These are phyloP conservation scores for Nebria brevicollis DNA, from an alignment of 2,888 invertebrate genomes.

Conservation along the genomic window DNA sequence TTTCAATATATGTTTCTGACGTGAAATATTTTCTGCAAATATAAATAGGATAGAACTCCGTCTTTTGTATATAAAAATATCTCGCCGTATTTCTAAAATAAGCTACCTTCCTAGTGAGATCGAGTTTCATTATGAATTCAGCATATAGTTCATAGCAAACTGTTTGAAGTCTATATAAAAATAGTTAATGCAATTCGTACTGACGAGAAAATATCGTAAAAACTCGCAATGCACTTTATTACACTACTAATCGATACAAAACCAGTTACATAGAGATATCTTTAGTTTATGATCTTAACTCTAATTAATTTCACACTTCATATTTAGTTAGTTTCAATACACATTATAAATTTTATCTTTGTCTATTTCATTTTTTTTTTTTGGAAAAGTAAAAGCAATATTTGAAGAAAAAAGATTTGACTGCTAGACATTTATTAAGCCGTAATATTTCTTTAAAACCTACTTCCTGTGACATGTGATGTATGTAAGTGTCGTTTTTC, in stretches of 20 bases:
- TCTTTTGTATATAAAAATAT: not conserved
- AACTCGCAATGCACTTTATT: not conserved
- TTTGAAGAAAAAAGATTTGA: not conserved
- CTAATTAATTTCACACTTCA: not conserved
- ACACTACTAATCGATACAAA: not conserved
- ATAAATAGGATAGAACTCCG: not conserved
- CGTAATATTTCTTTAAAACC: not conserved
- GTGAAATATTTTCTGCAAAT: not conserved
- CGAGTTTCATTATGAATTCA: slow-evolving; percentile 31
- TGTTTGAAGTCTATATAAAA: slow-evolving; percentile 29
- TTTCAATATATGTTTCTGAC: not conserved
- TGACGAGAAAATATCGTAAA: not conserved
- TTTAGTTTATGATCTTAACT: not conserved
- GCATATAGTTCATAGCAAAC: slow-evolving; percentile 36
- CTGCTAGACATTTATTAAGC: not conserved
- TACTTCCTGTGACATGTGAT: not conserved
- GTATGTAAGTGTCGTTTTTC: not conserved
- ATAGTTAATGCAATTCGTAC: not conserved
- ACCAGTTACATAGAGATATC: not conserved
- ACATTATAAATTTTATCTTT: too few relatives aligned
- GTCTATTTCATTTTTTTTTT: too few relatives aligned
- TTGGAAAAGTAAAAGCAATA: not conserved
- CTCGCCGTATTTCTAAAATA: not conserved
- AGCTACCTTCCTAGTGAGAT: slow-evolving; percentile 5
- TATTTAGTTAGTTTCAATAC: not conserved